Evolutionary conservation across 2,113 vertebrate species (phyloP), one percentile per base, ranked within the genome.

Genomic region (Physeter macrocephalus): DNA sequence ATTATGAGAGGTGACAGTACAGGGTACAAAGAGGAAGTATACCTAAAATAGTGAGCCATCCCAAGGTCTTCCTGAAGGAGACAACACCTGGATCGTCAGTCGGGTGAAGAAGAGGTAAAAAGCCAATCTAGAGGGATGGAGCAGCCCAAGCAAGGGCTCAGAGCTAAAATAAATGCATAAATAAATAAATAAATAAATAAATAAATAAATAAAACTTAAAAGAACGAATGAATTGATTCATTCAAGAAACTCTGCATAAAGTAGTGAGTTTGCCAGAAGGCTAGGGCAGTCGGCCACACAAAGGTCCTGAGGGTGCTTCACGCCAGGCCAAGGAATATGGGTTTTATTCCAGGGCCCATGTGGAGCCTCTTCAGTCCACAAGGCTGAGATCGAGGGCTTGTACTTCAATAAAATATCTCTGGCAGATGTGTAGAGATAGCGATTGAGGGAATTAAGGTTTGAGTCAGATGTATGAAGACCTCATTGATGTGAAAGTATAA

Each of bases 251-350:
- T 72, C 7, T 36, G 52, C 12, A 17, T 49, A n/a, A 82, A 89
- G 6, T 8, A 59, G 3, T 77, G 34, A 46, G 27, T 59, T 6
- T 20, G 13, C 15, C 4, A 57, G 41, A 67, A 72, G 3, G 4
- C 2, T 3, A 25, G 12, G 4, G 6, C 67, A 8, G 4, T 66
- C 5, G 4, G 1, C 27, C 14, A 61, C 14, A 12, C 39, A 29
- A 36, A 46, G 17, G 15, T 34, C 36, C 57, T 67, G 9, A 62
- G 4, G 23, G 61, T 5, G 11, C 17, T 57, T 18, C 21, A 29
- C 14, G 10, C 13, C 52, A 85, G 9, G 1, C 0, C 8, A 9
- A 31, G 29, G 25, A 9, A 62, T 1, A 20, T 49, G 4, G 4
- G 9, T 21, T 83, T 96, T 39, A 57, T 46, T 57, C 8, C 39